Evolutionary conservation across 2,888 invertebrate species (phyloP).

Genomic region (Nasonovia ribisnigri): DNA sequence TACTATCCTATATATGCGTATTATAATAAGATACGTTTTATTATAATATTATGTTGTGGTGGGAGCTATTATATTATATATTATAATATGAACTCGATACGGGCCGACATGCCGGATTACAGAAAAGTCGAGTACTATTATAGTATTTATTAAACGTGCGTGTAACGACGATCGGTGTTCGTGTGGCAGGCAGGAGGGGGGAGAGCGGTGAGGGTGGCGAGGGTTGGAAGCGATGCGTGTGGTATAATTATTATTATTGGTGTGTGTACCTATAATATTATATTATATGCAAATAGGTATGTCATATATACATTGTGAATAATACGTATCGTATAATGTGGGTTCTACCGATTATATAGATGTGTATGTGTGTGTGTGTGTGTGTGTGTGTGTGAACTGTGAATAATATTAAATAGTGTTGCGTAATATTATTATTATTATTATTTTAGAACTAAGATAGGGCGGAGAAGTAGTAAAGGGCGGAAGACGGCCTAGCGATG

Average conservation of each 20-base stretch:
- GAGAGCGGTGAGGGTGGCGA: neutral
- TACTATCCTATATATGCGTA: no score
- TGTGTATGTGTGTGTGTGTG: neutral
- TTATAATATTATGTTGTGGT: neutral
- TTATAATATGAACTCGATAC: neutral
- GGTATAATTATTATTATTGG: neutral
- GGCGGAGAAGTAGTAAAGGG: neutral
- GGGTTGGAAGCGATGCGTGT: neutral
- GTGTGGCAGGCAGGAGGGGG: neutral
- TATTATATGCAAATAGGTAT: slow-evolving; percentile 2
- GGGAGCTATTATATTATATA: neutral
- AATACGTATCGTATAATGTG: neutral
- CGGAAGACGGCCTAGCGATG: slow-evolving; percentile 16
- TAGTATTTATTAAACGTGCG: neutral
- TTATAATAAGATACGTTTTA: neutral
- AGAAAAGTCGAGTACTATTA: neutral
- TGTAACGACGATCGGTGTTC: neutral
- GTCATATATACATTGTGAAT: neutral
- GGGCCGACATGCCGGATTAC: slow-evolving; percentile 4
- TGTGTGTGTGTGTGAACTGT: neutral
- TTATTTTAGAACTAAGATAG: neutral
- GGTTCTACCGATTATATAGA: neutral
- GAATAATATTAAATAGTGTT: neutral
- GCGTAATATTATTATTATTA: neutral
- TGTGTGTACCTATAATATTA: neutral